Evolutionary conservation across 2,888 invertebrate genomes (phyloP).

Genomic region (Drosophila dives): DNA sequence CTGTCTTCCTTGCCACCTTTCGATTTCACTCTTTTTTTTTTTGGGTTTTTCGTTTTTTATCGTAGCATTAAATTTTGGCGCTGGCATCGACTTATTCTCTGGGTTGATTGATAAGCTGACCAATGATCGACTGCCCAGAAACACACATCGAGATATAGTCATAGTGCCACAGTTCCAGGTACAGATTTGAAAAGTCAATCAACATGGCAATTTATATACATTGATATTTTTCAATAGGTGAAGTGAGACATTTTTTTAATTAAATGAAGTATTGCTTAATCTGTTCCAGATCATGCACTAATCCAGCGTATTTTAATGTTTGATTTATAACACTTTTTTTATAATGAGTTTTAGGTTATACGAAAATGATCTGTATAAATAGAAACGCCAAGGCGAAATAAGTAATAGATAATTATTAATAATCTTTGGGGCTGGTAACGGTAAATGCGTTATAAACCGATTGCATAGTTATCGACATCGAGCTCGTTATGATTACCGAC

Average conservation of each 20-base stretch:
- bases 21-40: background rate
- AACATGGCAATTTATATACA: background rate
- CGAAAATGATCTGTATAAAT: slow-evolving; percentile 20
- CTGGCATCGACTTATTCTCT: background rate
- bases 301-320: background rate
- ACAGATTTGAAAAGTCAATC: slow-evolving; percentile 38
- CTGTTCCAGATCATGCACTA: background rate
- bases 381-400: slow-evolving; percentile 24
- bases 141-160: slow-evolving; percentile 37
- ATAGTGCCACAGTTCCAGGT: background rate
- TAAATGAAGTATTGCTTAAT: background rate
- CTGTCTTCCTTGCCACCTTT: background rate
- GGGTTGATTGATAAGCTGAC: slow-evolving; percentile 20
- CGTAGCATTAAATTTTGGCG: slow-evolving; percentile 14
- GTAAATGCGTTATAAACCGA: slow-evolving; percentile 27
- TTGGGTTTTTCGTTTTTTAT: slow-evolving; percentile 16
- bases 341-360: background rate
- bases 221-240: background rate
- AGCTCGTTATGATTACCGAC: background rate
- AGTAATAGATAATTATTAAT: slow-evolving; percentile 37
- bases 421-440: background rate
- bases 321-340: background rate
- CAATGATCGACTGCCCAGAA: slow-evolving; percentile 36
- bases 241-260: background rate
- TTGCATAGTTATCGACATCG: slow-evolving; percentile 27